Conservation (phyloP, 2,888 invertebrate genomes). For the Philonicus albiceps region DNA sequence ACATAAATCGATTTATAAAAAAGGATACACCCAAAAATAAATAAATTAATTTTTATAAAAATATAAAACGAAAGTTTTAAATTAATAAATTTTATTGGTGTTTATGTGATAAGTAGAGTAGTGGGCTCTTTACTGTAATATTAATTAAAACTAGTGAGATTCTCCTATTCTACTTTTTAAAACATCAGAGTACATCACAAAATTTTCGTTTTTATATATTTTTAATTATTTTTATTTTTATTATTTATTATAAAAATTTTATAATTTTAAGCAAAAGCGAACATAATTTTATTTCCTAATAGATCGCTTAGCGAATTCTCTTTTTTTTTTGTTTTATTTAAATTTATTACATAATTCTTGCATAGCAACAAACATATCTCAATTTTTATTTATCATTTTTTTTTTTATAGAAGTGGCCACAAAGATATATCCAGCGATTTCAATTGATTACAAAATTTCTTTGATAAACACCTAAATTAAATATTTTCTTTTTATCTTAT, state of each 20-base stretch:
- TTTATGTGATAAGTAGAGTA: slow-evolving; percentile 33
- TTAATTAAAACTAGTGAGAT: slow-evolving; percentile 7
- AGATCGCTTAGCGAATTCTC: neutral
- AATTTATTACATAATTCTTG: neutral
- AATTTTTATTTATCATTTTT: no score
- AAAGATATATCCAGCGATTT: no score
- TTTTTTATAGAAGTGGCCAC: no score
- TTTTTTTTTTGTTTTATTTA: no score
- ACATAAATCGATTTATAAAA: neutral
- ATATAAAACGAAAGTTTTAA: neutral
- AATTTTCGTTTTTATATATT: neutral
- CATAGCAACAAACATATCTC: no score
- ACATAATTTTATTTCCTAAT: neutral
- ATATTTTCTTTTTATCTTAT: no score
- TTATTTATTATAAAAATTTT: neutral
- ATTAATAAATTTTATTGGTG: neutral
- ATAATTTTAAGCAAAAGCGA: neutral
- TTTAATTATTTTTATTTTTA: neutral
- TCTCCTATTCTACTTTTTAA: slow-evolving; percentile 39
- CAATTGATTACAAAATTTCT: no score
- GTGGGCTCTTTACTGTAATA: slow-evolving; percentile 22
- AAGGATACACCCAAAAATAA: neutral
- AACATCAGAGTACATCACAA: neutral
- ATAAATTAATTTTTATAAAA: neutral
- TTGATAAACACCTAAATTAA: no score